A percentile compares a stretch with the other conserved stretches of the same genome.
These are phyloP conservation scores for Enteromius argenteus DNA, from an alignment of 2,797 vertebrate species.

Conservation along the genomic window DNA sequence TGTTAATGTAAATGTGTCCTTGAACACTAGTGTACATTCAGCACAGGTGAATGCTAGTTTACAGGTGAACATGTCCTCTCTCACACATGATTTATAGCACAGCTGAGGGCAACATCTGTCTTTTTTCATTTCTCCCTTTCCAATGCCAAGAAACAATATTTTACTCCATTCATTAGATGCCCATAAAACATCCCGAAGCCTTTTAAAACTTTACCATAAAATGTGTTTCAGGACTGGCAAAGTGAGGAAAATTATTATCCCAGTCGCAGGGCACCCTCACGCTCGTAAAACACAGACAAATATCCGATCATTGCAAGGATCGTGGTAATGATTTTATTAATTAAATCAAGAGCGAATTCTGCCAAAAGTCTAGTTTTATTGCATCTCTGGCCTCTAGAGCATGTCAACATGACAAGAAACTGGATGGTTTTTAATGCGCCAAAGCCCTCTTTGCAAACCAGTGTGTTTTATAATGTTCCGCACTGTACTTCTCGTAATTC, in stretches of 20 bases:
- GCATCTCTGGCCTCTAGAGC: conserved; percentile 42
- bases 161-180: conserved; percentile 77
- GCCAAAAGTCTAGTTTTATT: conserved; percentile 44
- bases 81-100: conserved; percentile 74
- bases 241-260: conserved; percentile 66
- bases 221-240: conserved; percentile 70
- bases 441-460: conserved; percentile 28
- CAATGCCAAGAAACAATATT: conserved; percentile 67
- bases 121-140: conserved; percentile 58
- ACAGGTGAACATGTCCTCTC: conserved; percentile 65
- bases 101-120: conserved; percentile 73
- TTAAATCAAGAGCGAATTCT: conserved; percentile 41
- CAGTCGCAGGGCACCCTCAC: conserved; percentile 49
- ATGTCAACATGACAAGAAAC: conserved; percentile 24
- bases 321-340: conserved; percentile 53
- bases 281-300: conserved; percentile 62
- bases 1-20: conserved; percentile 47
- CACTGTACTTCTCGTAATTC: conserved; percentile 36
- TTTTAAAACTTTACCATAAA: conserved; percentile 74
- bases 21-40: conserved; percentile 33
- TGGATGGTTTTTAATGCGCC: conserved; percentile 25
- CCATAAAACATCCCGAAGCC: conserved; percentile 69
- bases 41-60: conserved; percentile 69
- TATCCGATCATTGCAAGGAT: conserved; percentile 57
- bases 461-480: conserved; percentile 43